Base-by-base conservation (phyloP, 2,797 vertebrate genomes). In the Acrossocheilus wenchowensis region DNA sequence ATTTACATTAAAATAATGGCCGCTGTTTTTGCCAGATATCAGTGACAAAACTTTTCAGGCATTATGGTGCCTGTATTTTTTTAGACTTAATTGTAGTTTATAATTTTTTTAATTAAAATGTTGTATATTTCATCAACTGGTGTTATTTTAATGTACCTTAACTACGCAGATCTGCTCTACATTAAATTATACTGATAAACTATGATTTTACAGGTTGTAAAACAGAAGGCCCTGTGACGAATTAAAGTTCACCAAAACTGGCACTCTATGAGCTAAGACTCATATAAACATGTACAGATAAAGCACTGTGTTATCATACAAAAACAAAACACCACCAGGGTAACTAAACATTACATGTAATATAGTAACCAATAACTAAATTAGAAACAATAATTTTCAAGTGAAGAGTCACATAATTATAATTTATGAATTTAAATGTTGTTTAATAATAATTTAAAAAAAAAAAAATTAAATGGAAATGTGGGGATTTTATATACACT, bases 71-170 rank as follows among this genome's bases (percentile, higher is more conserved):
- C 19, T 71, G 5, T 43, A n/a, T 41, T 41, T 66, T 69, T 41
- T 41, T n/a, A 41, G 5, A 17, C 83, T 87, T 91, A 88, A 87
- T 84, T 57, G 2, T 57, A 9, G 54, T 57, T 23, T 57, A 19
- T 23, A 9, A 21, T 8, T 8, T 57, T 8, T n/a, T 11, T 10
- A n/a, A 60, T 60, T n/a, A n/a, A 57, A n/a, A 60, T 11, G 91
- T 85, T 85, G 89, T 84, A 88, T 88, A 90, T 90, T 93, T 90
- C 92, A 89, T 90, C 89, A 92, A 93, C 87, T 91, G 93, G 93
- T 94, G 87, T 93, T 90, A 90, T 91, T 36, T 39, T 1, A 57
- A 39, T 57, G 17, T 15, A 39, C 34, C 12, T 41, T 57, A 57
- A 15, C 17, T n/a, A n/a, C 1, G 3, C 34, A 41, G 1, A n/a